Evolutionary conservation across 2,797 vertebrate species (phyloP).

Genomic region (Pempheris klunzingeri): DNA sequence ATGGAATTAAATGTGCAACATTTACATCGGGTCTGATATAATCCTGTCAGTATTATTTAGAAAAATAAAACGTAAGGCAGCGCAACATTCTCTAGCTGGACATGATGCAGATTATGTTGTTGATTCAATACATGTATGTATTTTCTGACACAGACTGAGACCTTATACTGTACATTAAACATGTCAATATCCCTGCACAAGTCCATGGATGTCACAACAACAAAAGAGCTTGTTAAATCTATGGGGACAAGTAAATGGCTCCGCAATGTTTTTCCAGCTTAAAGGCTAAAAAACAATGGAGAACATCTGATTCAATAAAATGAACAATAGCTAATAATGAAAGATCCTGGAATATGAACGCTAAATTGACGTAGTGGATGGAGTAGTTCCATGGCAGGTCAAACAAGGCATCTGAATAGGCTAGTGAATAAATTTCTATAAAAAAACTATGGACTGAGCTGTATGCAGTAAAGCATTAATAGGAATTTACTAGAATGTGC

Average conservation of each 20-base stretch:
- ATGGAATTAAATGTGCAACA: constrained; percentile 36
- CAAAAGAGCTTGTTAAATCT: neutral
- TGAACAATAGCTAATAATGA: neutral
- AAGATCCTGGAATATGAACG: constrained; percentile 12
- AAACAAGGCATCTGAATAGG: constrained; percentile 61
- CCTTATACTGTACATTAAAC: constrained; percentile 30
- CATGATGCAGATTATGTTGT: constrained; percentile 46
- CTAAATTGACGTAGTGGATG: constrained; percentile 22
- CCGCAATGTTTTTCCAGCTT: constrained; percentile 24
- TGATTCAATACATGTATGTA: constrained; percentile 23
- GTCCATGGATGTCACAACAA: constrained; percentile 19
- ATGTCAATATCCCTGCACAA: constrained; percentile 48
- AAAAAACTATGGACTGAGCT: constrained; percentile 10
- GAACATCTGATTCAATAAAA: constrained; percentile 1
- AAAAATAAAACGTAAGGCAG: constrained; percentile 72
- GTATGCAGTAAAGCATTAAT: constrained; percentile 7
- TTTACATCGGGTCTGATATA: constrained; percentile 31
- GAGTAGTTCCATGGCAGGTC: constrained; percentile 42
- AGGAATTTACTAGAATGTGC: constrained; percentile 29
- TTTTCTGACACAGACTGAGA: constrained; percentile 24
- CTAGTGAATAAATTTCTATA: constrained; percentile 7
- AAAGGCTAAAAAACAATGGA: constrained; percentile 10
- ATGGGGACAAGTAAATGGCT: constrained; percentile 25
- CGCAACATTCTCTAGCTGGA: constrained; percentile 53
- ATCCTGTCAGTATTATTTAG: constrained; percentile 53